Base-by-base conservation (phyloP, 2,113 vertebrate genomes). In the Aldabrachelys gigantea region DNA sequence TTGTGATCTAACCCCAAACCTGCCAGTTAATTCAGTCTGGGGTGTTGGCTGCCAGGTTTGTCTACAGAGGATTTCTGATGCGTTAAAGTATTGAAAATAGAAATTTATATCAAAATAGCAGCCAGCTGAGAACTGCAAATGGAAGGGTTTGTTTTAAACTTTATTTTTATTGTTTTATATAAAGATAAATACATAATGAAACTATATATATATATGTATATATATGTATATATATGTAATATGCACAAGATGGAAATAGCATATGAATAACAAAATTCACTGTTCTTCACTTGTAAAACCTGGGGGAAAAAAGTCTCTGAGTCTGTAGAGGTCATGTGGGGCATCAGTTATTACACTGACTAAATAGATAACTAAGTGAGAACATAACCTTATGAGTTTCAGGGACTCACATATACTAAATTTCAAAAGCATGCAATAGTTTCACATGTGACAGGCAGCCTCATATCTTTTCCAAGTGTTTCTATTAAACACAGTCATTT, bases 41-140 rank as follows among this genome's bases (percentile, higher is more conserved):
- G 82, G 52, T 84, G 90, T 94, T 92, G 84, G 4, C 56, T 86
- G 81, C 35, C 75, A 12, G 54, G 79, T 93, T 93, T 96, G 25
- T 80, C 4, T 53, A 84, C 85, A 92, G 84, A 94, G 65, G 52
- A 93, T 47, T 0, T 62, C 9, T 88, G 25, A 72, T 17, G 49
- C 94, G 16, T 93, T 90, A 79, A 31, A 86, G 69, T 91, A 95
- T 50, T 91, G 52, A 95, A 82, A 81, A 21, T 81, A 80, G 52
- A 76, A n/a, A 9, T 17, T 54, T 82, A 82, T 41, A 1, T 16
- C 93, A 92, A 82, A 89, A 93, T 84, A 50, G n/a, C 3, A 95
- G 56, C 2, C 62, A 49, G 44, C 75, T 85, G 44, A 95, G 10
- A 6, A 62, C 50, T 87, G 29, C 10, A 80, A 1, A 80, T 86